A percentile compares a stretch with the other conserved stretches of the same genome.
Conservation (phyloP, 2,888 invertebrate genomes). For the Xestobium rufovillosum region DNA sequence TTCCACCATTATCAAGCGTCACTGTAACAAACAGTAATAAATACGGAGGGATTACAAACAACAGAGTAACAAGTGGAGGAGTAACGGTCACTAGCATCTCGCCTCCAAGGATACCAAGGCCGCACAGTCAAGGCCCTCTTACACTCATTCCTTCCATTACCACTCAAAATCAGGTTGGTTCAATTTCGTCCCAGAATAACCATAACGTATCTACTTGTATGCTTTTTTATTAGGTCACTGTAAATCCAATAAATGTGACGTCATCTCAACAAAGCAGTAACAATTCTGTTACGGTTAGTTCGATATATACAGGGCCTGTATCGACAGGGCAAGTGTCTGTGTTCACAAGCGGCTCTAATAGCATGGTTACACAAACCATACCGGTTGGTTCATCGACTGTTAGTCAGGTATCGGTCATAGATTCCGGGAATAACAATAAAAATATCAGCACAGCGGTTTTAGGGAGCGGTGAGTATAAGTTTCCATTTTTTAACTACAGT, state of each 20-base stretch:
- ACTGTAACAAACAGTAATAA: slow-evolving; percentile 47
- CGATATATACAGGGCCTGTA: slow-evolving; percentile 37
- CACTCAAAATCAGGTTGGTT: slow-evolving; percentile 34
- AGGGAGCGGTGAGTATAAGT: too few species aligned
- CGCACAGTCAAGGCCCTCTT: slow-evolving; percentile 50
- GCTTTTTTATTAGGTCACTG: slow-evolving; percentile 18
- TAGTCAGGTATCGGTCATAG: slow-evolving; percentile 31
- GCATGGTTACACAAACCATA: slow-evolving; percentile 37
- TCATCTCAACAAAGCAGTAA: slow-evolving; percentile 18
- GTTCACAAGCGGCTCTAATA: slow-evolving; percentile 32
- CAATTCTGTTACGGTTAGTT: slow-evolving; percentile 39
- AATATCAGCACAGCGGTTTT: slow-evolving; percentile 16
- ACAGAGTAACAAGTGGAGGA: slow-evolving; percentile 48
- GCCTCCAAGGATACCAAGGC: slow-evolving; percentile 44
- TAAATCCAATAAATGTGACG: slow-evolving; percentile 13
- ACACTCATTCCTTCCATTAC: slow-evolving; percentile 32
- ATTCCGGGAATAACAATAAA: slow-evolving; percentile 30
- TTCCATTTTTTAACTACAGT: too few species aligned
- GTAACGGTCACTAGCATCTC: slow-evolving; percentile 61
- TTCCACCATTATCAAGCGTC: slow-evolving; percentile 43
- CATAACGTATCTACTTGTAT: background rate
- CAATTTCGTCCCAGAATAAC: background rate
- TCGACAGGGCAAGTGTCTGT: slow-evolving; percentile 40
- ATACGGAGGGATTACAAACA: slow-evolving; percentile 47
- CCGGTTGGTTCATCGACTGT: slow-evolving; percentile 31